These are phyloP conservation scores for Lepisosteus osseus DNA, from an alignment of 2,113 vertebrate genomes.

Conservation along the genomic window DNA sequence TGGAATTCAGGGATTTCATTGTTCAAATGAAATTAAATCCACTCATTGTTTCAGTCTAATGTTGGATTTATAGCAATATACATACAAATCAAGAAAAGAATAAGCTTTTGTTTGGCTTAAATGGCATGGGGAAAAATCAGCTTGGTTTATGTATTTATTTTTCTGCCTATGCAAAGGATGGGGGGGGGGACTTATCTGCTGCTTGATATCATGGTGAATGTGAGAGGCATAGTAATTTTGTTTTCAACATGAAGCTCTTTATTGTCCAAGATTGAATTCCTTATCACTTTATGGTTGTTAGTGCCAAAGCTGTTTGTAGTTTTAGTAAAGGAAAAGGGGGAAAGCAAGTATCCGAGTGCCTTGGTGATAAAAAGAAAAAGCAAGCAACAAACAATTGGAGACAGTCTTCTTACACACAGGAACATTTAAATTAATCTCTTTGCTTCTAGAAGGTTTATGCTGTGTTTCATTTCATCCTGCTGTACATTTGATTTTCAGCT, in stretches of 20 bases:
- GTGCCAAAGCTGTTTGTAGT: conserved; percentile 17
- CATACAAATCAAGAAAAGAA: conserved; percentile 46
- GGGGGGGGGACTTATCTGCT: conserved; percentile 5
- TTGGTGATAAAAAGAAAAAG: background rate
- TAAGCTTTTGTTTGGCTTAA: conserved; percentile 47
- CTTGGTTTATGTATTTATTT: background rate
- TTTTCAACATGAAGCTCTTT: conserved; percentile 16
- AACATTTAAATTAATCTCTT: background rate
- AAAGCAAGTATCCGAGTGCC: conserved; percentile 26
- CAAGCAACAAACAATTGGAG: conserved; percentile 2
- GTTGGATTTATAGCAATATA: conserved; percentile 54
- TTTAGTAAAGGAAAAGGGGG: conserved; percentile 16
- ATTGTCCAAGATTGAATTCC: conserved; percentile 24
- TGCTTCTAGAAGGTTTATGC: too few relatives aligned
- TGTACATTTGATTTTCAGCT: too few relatives aligned
- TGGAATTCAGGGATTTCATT: conserved; percentile 38
- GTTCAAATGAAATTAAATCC: conserved; percentile 46
- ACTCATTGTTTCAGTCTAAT: conserved; percentile 44
- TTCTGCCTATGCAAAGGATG: background rate
- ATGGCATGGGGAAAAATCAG: conserved; percentile 33
- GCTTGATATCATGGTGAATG: background rate
- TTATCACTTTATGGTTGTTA: conserved; percentile 17
- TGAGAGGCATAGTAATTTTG: conserved; percentile 20
- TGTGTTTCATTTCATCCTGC: too few relatives aligned
- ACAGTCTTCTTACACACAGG: background rate